phyloP scores from a whole-genome alignment of 2,888 invertebrate species.

The Seladonia tumulorum region DNA sequence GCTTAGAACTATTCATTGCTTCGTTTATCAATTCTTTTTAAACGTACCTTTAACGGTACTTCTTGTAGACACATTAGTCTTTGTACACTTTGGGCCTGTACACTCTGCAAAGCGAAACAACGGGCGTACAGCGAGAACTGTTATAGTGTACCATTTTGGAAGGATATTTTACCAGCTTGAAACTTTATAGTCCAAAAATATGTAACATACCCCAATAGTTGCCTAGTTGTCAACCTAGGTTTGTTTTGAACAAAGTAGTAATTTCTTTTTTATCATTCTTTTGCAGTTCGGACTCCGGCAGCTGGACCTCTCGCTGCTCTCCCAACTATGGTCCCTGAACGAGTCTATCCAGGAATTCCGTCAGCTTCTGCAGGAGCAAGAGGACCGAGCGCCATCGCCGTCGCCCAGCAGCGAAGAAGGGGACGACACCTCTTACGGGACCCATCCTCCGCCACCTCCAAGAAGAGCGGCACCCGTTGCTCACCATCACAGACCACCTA shows the following conservation, averaged over 20 bases:
- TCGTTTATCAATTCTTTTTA: too few species aligned
- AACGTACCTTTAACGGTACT: too few species aligned
- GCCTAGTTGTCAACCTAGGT: too few species aligned
- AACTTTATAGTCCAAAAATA: too few species aligned
- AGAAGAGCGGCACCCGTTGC: slow-evolving; percentile 78
- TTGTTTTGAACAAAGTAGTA: neutral
- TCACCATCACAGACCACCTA: slow-evolving; percentile 77
- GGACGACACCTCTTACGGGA: slow-evolving; percentile 82
- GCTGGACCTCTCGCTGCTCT: slow-evolving; percentile 94
- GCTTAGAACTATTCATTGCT: too few species aligned
- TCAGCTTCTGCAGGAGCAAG: slow-evolving; percentile 87
- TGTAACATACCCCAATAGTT: too few species aligned
- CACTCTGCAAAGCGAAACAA: too few species aligned
- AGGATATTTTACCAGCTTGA: too few species aligned
- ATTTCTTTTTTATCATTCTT: neutral
- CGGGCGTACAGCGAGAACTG: too few species aligned
- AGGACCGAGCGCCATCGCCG: slow-evolving; percentile 85
- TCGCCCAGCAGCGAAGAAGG: slow-evolving; percentile 85
- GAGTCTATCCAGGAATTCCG: slow-evolving; percentile 96
- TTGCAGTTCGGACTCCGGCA: slow-evolving; percentile 94
- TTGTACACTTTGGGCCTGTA: too few species aligned
- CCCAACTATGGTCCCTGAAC: slow-evolving; percentile 96
- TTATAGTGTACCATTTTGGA: too few species aligned
- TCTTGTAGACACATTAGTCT: too few species aligned
- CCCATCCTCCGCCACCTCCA: slow-evolving; percentile 85